Percentiles rank a stretch among this genome's conserved stretches.
phyloP scores from a whole-genome alignment of 2,113 vertebrate genomes.

The Chroicocephalus ridibundus region DNA sequence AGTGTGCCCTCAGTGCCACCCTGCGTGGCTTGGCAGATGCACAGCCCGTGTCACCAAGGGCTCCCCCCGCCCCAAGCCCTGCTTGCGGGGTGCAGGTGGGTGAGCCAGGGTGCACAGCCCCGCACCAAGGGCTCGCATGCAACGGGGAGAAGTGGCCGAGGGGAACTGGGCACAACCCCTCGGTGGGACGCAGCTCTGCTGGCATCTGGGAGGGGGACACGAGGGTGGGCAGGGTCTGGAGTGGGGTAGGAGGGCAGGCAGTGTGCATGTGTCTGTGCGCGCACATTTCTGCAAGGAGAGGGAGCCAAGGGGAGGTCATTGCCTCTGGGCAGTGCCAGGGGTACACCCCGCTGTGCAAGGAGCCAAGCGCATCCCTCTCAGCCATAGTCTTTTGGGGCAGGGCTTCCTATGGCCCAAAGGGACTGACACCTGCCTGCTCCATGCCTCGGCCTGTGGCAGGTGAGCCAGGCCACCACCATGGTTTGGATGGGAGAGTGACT shows the following conservation, averaged over 20 bases:
- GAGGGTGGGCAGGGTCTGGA: neutral
- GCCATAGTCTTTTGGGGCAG: neutral
- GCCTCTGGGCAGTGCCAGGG: neutral
- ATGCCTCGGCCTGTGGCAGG: rapidly evolving
- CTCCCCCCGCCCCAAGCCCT: neutral
- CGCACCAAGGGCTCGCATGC: neutral
- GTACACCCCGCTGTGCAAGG: neutral
- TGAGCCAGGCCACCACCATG: neutral
- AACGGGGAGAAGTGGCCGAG: neutral
- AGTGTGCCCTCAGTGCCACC: neutral
- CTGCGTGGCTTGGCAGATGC: neutral
- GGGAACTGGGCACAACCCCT: neutral
- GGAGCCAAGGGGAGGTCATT: neutral
- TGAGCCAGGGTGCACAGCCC: neutral
- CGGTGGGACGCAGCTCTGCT: neutral
- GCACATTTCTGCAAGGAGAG: neutral
- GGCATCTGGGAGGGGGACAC: neutral
- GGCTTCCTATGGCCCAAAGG: neutral
- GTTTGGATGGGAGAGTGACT: neutral
- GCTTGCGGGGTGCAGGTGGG: neutral
- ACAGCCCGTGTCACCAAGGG: neutral
- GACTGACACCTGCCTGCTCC: neutral
- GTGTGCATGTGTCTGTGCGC: neutral
- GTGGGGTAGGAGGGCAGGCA: neutral
- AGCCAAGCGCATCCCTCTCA: neutral